These are phyloP conservation scores for Heliothis peltigera DNA, from an alignment of 2,888 invertebrate species.

Conservation along the genomic window DNA sequence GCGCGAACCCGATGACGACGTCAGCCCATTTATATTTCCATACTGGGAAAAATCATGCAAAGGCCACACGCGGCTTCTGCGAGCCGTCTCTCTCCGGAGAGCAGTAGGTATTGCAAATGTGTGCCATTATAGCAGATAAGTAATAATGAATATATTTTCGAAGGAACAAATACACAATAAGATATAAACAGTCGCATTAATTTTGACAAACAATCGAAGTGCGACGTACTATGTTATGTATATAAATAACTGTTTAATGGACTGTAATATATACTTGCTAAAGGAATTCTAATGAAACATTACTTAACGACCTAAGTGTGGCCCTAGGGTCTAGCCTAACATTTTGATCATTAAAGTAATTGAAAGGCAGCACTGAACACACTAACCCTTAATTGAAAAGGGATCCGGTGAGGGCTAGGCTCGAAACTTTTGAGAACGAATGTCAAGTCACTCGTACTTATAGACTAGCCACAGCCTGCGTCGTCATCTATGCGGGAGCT, in stretches of 20 bases:
- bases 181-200: background rate
- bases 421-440: conserved; percentile 46
- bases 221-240: background rate
- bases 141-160: too few species aligned
- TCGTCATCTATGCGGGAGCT: background rate
- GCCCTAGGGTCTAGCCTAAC: conserved; percentile 58
- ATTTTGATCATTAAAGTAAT: conserved; percentile 76
- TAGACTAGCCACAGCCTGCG: background rate
- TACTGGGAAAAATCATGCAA: too few species aligned
- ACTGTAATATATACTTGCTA: conserved; percentile 5
- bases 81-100: too few species aligned
- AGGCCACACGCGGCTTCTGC: too few species aligned
- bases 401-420: conserved; percentile 45
- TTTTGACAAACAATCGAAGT: background rate
- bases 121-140: too few species aligned
- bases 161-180: too few species aligned
- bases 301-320: conserved; percentile 35
- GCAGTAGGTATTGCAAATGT: too few species aligned
- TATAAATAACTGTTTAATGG: background rate
- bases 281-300: conserved; percentile 38
- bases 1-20: too few species aligned
- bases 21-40: too few species aligned
- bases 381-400: conserved; percentile 56
- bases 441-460: background rate
- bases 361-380: conserved; percentile 55